Base-by-base conservation (phyloP, 2,888 invertebrate genomes). In the Nomada ruficornis region DNA sequence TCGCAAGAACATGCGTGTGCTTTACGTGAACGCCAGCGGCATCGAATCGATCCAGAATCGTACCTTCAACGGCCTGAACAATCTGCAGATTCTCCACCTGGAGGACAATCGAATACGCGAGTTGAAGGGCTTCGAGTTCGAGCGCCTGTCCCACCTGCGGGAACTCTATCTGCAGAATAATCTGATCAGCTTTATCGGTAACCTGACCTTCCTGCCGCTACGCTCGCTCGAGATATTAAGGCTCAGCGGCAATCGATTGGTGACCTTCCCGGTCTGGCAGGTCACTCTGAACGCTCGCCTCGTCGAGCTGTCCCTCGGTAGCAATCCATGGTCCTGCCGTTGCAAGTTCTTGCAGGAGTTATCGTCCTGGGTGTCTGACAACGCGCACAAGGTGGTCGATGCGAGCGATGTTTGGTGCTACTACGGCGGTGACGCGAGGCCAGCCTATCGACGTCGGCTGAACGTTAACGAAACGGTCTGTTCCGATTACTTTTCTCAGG, bases 291-390 rank as follows among this genome's bases (percentile, higher is more conserved):
- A 97, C 92, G 94, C 95, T 23, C 95, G 96, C 86, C 94, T 98
- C 86, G 96, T 95, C 89, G 97, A 97, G 80, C 94, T 98, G 86
- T 96, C 97, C 13, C 95, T 98, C 76, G 97, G 97, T 18, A 96
- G 97, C 89, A 98, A 98, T 94, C 96, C 96, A 82, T 98, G 98
- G 98, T 97, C 97, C 59, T 98, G 98, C 92, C 96, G 97, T 89
- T 98, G 98, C 94, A 97, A 97, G 93, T 98, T 97, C 94, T 95
- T 98, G 90, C 97, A 97, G 94, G 97, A 97, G 91, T 95, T 98
- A 89, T 97, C 97, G 80, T 95, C 96, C 86, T 98, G 97, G 96
- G 96, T 98, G 82, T 96, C 96, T 52, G 97, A 97, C 92, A 97
- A 97, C 93, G 96, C 96, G 81, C 96, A 96, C 93, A 97, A 97